phyloP scores from a whole-genome alignment of 2,113 vertebrate species.

The Setophaga petechia region DNA sequence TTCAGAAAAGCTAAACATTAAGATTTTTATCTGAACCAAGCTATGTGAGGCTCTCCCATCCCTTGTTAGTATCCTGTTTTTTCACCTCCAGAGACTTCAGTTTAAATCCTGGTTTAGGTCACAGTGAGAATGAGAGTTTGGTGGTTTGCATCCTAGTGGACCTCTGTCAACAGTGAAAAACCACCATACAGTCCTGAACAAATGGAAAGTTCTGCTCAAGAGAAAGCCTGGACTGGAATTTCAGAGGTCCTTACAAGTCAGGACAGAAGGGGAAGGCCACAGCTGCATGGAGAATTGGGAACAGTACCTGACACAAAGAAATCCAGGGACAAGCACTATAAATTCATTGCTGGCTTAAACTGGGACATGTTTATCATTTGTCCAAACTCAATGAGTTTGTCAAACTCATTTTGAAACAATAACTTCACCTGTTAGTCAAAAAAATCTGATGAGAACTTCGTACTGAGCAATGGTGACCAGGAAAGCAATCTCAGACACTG shows the following conservation, averaged over 20 bases:
- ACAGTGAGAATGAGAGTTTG: constrained; percentile 12
- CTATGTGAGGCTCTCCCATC: background rate
- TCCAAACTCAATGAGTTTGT: background rate
- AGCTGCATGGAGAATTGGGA: background rate
- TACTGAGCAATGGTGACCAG: background rate
- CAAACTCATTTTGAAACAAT: background rate
- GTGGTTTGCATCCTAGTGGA: constrained; percentile 36
- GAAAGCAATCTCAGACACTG: background rate
- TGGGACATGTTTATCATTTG: background rate
- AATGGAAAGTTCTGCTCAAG: background rate
- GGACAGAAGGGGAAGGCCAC: background rate
- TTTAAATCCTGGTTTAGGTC: constrained; percentile 45
- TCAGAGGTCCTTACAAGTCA: background rate
- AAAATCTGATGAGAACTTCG: background rate
- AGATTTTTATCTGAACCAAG: background rate
- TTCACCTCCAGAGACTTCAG: constrained; percentile 26
- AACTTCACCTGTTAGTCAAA: background rate
- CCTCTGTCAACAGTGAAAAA: constrained; percentile 34
- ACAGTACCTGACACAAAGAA: background rate
- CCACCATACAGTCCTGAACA: background rate
- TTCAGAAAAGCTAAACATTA: constrained; percentile 10
- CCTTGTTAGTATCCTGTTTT: constrained; percentile 15
- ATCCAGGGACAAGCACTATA: background rate
- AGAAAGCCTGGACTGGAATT: constrained; percentile 21
- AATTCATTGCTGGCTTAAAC: background rate